Conservation (phyloP, 2,888 invertebrate species). For the Biston stratarius region DNA sequence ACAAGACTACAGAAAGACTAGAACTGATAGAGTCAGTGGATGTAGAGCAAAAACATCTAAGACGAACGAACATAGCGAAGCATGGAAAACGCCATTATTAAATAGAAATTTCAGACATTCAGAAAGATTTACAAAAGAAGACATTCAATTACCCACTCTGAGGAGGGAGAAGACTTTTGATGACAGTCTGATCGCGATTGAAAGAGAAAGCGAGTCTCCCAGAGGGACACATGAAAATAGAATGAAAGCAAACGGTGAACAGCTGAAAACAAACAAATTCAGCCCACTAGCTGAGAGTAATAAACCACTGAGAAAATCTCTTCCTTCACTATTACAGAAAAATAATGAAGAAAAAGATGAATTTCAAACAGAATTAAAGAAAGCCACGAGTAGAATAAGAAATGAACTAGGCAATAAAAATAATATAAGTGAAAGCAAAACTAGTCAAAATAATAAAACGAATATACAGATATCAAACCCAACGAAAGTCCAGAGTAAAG, state of each 20-base stretch:
- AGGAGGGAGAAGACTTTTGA: constrained; percentile 84
- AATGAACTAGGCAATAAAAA: constrained; percentile 78
- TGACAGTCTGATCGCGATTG: constrained; percentile 71
- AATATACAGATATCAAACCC: constrained; percentile 71
- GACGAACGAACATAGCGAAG: constrained; percentile 74
- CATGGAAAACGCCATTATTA: constrained; percentile 80
- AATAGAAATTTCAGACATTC: constrained; percentile 82
- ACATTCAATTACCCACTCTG: constrained; percentile 68
- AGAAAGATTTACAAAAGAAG: constrained; percentile 79
- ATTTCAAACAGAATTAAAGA: constrained; percentile 83
- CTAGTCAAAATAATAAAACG: constrained; percentile 78
- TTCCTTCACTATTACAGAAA: constrained; percentile 82
- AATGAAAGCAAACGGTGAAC: constrained; percentile 70
- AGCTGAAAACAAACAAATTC: constrained; percentile 66
- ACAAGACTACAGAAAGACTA: constrained; percentile 80
- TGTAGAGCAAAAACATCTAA: constrained; percentile 81
- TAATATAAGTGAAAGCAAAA: constrained; percentile 79
- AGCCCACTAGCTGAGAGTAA: constrained; percentile 68
- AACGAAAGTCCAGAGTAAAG: constrained; percentile 80
- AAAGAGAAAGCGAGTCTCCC: constrained; percentile 70
- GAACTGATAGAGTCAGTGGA: constrained; percentile 79
- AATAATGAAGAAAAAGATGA: constrained; percentile 85
- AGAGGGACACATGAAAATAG: constrained; percentile 68
- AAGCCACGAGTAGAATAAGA: constrained; percentile 83
- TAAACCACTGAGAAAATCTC: constrained; percentile 83